These are phyloP conservation scores for Ciconia boyciana DNA, from an alignment of 2,113 vertebrate genomes.

Conservation along the genomic window DNA sequence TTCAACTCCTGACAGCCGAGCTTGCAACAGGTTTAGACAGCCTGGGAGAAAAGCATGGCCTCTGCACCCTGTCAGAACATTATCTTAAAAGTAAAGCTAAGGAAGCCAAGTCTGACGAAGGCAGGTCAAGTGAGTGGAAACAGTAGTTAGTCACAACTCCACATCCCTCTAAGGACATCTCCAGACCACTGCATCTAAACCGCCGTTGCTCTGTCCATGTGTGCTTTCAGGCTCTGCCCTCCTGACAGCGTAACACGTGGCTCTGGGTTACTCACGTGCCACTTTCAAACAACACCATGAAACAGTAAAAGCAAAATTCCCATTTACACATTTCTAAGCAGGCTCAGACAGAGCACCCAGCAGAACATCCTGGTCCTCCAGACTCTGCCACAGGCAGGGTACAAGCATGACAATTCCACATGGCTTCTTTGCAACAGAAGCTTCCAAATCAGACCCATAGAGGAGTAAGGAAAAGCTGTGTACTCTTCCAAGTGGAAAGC, in stretches of 20 bases:
- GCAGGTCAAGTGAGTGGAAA: neutral
- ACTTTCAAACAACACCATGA: neutral
- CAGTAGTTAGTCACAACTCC: neutral
- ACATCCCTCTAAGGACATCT: neutral
- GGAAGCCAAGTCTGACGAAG: neutral
- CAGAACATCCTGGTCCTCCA: neutral
- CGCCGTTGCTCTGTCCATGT: accelerated
- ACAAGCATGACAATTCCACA: neutral
- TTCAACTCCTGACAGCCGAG: neutral
- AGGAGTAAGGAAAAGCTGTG: neutral
- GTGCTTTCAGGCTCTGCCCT: neutral
- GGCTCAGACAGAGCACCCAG: neutral
- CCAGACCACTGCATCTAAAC: neutral
- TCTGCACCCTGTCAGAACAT: neutral
- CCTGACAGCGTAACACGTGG: neutral
- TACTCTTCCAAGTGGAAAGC: neutral
- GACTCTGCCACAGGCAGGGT: neutral
- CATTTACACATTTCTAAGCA: neutral
- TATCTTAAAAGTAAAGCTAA: neutral
- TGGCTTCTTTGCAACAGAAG: accelerated
- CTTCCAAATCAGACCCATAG: neutral
- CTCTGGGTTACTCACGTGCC: neutral
- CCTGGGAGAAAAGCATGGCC: neutral
- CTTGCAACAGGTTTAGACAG: neutral
- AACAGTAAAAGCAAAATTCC: neutral